phyloP scores from a whole-genome alignment of 2,797 vertebrate genomes.

The Argyrosomus regius region DNA sequence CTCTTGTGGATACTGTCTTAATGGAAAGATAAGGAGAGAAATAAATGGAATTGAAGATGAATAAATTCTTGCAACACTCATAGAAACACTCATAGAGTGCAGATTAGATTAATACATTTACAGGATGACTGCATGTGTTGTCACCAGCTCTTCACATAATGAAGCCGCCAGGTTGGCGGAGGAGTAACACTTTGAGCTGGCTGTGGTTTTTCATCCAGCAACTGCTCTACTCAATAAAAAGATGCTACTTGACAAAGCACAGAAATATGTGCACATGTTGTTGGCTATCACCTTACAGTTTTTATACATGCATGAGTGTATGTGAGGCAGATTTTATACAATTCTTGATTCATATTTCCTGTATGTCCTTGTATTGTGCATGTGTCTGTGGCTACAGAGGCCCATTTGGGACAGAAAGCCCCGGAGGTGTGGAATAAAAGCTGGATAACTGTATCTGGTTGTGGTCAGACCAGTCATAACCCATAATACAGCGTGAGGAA shows the following conservation, averaged over 20 bases:
- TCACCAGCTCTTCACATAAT: constrained; percentile 6
- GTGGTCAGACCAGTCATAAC: constrained; percentile 54
- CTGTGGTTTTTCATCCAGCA: constrained; percentile 7
- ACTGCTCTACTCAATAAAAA: constrained; percentile 36
- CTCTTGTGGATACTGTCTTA: not conserved
- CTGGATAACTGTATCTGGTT: constrained; percentile 60
- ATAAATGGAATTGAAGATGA: not conserved
- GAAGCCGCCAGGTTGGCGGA: not conserved
- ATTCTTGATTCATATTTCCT: constrained; percentile 34
- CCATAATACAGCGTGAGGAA: constrained; percentile 61
- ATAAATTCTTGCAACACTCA: not conserved
- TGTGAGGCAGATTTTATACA: constrained; percentile 11
- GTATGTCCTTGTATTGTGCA: constrained; percentile 14
- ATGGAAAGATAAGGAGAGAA: not conserved
- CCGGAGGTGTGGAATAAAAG: constrained; percentile 47
- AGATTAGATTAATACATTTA: not conserved
- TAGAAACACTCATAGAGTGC: not conserved
- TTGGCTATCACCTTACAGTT: constrained; percentile 3
- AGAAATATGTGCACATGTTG: constrained; percentile 28
- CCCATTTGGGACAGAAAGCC: constrained; percentile 42
- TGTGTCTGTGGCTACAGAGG: constrained; percentile 37
- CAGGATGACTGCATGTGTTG: constrained; percentile 1
- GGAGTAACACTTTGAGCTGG: not conserved
- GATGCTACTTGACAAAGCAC: constrained; percentile 1
- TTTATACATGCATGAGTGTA: not conserved